Percentiles rank a stretch among this genome's conserved stretches.
phyloP scores from a whole-genome alignment of 2,888 invertebrate species.

The Patella depressa region DNA sequence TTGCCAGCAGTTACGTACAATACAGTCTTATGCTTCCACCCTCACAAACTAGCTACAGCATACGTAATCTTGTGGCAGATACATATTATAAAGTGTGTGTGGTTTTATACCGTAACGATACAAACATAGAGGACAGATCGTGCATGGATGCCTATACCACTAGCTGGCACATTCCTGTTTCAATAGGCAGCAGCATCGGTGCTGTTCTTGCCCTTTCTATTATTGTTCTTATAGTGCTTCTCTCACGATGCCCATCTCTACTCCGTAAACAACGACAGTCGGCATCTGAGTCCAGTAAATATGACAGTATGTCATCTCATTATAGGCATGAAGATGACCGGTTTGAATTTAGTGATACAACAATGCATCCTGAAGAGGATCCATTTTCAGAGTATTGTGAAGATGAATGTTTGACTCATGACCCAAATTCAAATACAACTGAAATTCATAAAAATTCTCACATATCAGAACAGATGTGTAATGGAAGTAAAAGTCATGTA shows the following conservation, averaged over 20 bases:
- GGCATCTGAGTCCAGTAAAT: conserved; percentile 48
- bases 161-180: conserved; percentile 65
- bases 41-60: conserved; percentile 43
- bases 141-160: conserved; percentile 63
- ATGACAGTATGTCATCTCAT: conserved; percentile 64
- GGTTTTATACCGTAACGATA: conserved; percentile 56
- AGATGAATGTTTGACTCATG: conserved; percentile 18
- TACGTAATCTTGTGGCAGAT: conserved; percentile 60
- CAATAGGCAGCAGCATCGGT: conserved; percentile 64
- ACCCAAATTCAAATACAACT: not conserved
- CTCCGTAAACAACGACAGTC: conserved; percentile 35
- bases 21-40: conserved; percentile 53
- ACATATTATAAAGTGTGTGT: conserved; percentile 65
- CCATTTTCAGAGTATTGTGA: conserved; percentile 35
- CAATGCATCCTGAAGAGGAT: conserved; percentile 48
- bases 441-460: conserved; percentile 16
- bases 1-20: conserved; percentile 57
- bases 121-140: conserved; percentile 42
- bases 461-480: conserved; percentile 26
- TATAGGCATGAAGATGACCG: conserved; percentile 51
- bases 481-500: conserved; percentile 37
- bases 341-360: conserved; percentile 61
- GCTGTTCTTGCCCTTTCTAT: conserved; percentile 62
- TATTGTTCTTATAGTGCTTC: conserved; percentile 61
- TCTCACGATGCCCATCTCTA: conserved; percentile 55